Base-by-base conservation (phyloP, 2,113 vertebrate species). In the Laterallus jamaicensis region DNA sequence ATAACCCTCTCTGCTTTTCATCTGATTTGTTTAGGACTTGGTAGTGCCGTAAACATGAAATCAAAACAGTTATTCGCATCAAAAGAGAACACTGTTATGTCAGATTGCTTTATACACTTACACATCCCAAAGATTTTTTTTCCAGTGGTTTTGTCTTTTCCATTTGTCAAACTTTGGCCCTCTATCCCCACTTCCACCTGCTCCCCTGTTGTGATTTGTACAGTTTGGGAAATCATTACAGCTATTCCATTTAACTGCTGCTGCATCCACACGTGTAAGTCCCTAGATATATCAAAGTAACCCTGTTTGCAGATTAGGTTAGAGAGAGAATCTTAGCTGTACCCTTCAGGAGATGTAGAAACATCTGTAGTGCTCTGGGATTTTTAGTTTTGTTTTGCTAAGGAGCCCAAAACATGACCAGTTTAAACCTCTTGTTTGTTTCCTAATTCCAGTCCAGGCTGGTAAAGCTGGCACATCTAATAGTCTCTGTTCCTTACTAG, bases 171-270 rank as follows among this genome's bases (percentile, higher is more conserved):
- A 92, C 37, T 80, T 17, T 50, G 75, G 32, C 39, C 75, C 71
- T 62, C 86, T 88, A 32, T 75, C 64, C 70, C 50, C 0, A 4
- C 84, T 96, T 95, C 80, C 87, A 86, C 2, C 86, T 80, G 76
- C 74, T 94, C 73, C 85, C 93, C 85, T 82, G 39, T 67, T 95
- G 90, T 96, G 82, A 91, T 97, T 94, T 97, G 66, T 94, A 78
- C 52, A 87, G 79, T 39, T 88, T 90, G 90, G 63, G 95, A 92
- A 78, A 86, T 92, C 94, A 92, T 82, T 80, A 78, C 54, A 63
- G 56, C 40, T 89, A 81, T 80, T 93, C 89, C 59, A 15, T 90
- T 86, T 66, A 95, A 91, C 83, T 97, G 82, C 92, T 92, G 92
- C 35, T 68, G 73, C 28, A 67, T 78, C 49, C 39, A 13, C 81